A percentile compares a stretch with the other conserved stretches of the same genome.
Evolutionary conservation across 2,113 vertebrate genomes (phyloP).

Genomic region (Urocolius indicus): DNA sequence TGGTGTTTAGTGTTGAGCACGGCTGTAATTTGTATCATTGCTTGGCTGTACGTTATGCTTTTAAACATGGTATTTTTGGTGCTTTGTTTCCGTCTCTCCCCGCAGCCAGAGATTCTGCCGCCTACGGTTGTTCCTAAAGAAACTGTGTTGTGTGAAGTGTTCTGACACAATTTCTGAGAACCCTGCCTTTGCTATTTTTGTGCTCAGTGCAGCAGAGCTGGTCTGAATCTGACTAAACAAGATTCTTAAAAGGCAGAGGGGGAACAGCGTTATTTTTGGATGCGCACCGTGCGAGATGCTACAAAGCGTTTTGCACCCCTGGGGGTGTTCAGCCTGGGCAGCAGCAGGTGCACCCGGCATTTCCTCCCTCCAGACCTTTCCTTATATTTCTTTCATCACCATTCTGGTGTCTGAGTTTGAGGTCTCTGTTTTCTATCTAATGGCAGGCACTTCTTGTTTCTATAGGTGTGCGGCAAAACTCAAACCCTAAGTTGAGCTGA

Average conservation of each 20-base stretch:
- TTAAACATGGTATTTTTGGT: not conserved
- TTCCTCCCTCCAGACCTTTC: too few species aligned
- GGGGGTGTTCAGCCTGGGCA: fast-evolving
- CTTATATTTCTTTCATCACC: not conserved
- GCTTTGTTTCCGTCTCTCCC: conserved; percentile 10
- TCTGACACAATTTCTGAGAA: not conserved
- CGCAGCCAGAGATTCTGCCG: not conserved
- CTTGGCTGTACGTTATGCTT: not conserved
- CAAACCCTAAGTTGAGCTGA: not conserved
- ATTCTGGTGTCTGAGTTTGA: not conserved
- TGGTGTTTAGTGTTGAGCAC: not conserved
- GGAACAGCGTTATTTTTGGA: not conserved
- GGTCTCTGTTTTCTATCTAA: not conserved
- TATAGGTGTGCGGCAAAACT: not conserved
- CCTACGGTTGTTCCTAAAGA: conserved; percentile 33
- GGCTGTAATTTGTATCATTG: not conserved
- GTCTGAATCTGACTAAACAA: not conserved
- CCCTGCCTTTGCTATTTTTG: conserved; percentile 3
- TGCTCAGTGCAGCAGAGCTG: not conserved
- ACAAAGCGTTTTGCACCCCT: fast-evolving
- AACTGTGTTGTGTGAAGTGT: not conserved
- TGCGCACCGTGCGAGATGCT: fast-evolving
- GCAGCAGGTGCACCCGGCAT: fast-evolving
- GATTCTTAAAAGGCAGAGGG: not conserved
- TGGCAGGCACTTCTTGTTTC: not conserved